Evolutionary conservation across 92 coral and sea anemone genomes (phyloP).

Genomic region (Pocillopora meandrina): DNA sequence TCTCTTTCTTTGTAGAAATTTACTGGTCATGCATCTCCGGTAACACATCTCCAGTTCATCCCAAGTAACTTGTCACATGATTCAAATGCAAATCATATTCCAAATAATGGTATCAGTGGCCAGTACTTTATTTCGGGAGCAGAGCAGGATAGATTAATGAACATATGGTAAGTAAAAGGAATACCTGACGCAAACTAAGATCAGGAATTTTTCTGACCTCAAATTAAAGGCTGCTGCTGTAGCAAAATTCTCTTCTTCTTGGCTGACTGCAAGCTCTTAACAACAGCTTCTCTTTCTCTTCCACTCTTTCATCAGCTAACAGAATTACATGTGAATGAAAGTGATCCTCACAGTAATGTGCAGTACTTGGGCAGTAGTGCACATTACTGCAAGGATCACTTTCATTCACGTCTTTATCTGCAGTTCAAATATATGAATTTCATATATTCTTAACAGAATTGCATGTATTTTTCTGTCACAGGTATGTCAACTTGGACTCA

Average conservation of each 20-base stretch:
- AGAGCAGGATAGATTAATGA: slow-evolving; percentile 85
- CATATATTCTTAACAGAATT: no score
- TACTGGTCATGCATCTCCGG: slow-evolving; percentile 93
- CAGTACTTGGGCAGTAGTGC: no score
- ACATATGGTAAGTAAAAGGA: slow-evolving; percentile 72
- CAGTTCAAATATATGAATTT: no score
- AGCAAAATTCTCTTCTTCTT: no score
- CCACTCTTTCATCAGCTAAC: not conserved
- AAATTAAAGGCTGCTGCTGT: no score
- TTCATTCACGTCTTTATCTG: no score
- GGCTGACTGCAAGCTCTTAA: no score
- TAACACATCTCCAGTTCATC: slow-evolving; percentile 75
- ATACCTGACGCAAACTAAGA: not conserved
- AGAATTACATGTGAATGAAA: no score
- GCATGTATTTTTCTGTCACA: slow-evolving; percentile 14
- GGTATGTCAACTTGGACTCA: slow-evolving; percentile 87
- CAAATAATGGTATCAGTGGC: slow-evolving; percentile 69
- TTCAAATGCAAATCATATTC: slow-evolving; percentile 74
- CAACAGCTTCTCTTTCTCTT: no score
- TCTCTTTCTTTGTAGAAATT: slow-evolving; percentile 68
- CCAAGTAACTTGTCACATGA: slow-evolving; percentile 73
- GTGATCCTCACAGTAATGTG: no score
- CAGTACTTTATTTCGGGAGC: slow-evolving; percentile 93
- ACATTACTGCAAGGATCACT: no score
- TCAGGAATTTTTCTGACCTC: no score